Base-by-base conservation (phyloP, 2,797 vertebrate genomes). In the Melanotaenia maccullochi region DNA sequence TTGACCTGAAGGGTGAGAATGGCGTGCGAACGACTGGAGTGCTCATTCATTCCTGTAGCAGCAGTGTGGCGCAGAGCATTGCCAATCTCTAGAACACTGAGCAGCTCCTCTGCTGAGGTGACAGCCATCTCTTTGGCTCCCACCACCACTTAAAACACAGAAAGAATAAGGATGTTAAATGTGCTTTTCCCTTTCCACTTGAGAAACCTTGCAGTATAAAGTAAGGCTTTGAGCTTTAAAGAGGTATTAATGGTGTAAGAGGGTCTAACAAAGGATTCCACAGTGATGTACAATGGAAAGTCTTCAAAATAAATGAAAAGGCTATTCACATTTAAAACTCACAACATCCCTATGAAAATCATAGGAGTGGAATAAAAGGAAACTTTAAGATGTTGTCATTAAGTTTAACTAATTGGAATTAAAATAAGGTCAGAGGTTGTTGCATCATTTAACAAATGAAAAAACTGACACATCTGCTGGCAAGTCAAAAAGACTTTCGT, bases 21-120 rank as follows among this genome's bases (percentile, higher is more conserved):
- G 40, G 95, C 90, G 0, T 98, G 97, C 55, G 97, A 97, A 65
- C 96, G 95, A 77, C 96, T 98, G 6, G 96, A 97, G 75, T 94
- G 93, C 62, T 97, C 94, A 0, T 97, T 98, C 96, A 96, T 95
- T 54, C 93, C 94, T 0, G 97, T 98, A 68, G 88, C 83, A 24
- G 93, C 65, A 0, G 94, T 96, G 81, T 94, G 96, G 36, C 97
- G 95, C 38, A 96, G 92, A 22, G 93, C 92, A 28, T 95, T 96
- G 16, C 96, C 96, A 4, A 87, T 90, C 87, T 96, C 89, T 73
- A 97, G 61, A n/a, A 94, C 80, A 28, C 89, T 92, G 72, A 97
- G 92, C 51, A 97, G 93, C 85, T 97, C 96, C 81, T 95, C 96
- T 71, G 92, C 92, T 80, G 93, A 95, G 78, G 94, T 89, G 65